These are phyloP conservation scores for Cynocephalus volans DNA, from an alignment of 2,113 vertebrate species.

Conservation along the genomic window DNA sequence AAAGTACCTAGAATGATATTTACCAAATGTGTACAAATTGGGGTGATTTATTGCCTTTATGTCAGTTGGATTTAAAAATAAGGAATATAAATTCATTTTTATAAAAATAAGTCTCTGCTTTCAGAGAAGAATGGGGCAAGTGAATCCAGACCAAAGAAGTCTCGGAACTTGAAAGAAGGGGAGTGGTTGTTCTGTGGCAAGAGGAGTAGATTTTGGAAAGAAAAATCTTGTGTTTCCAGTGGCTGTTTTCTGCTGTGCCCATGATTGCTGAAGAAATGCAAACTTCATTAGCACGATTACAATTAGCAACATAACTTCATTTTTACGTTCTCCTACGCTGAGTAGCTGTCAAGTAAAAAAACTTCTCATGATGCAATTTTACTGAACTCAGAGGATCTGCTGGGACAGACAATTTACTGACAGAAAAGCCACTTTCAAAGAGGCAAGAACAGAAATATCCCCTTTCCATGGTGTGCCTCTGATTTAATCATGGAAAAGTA, in stretches of 20 bases:
- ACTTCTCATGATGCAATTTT: constrained; percentile 66
- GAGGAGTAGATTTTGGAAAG: constrained; percentile 41
- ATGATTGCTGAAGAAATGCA: constrained; percentile 6
- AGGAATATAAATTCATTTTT: constrained; percentile 29
- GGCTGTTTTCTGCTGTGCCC: not conserved
- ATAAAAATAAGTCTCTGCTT: constrained; percentile 17
- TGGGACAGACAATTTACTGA: constrained; percentile 86
- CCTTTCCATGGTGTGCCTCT: constrained; percentile 72
- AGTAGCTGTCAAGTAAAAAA: constrained; percentile 66
- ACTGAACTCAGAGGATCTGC: constrained; percentile 79
- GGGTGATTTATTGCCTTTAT: constrained; percentile 14
- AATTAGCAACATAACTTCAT: constrained; percentile 64
- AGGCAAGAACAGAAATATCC: constrained; percentile 84
- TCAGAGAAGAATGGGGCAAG: constrained; percentile 2
- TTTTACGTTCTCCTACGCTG: constrained; percentile 67
- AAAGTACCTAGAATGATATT: not conserved
- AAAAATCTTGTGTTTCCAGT: constrained; percentile 27
- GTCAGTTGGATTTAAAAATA: constrained; percentile 58
- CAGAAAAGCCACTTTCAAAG: constrained; percentile 84
- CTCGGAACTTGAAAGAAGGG: constrained; percentile 4
- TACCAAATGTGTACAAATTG: not conserved
- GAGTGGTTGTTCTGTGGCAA: not conserved
- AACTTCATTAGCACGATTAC: constrained; percentile 48
- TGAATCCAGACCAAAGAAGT: not conserved
- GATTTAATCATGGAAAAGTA: constrained; percentile 84